Evolutionary conservation across 2,888 invertebrate genomes (phyloP), one percentile per base, ranked within the genome.

Genomic region (Embidobia sp.): DNA sequence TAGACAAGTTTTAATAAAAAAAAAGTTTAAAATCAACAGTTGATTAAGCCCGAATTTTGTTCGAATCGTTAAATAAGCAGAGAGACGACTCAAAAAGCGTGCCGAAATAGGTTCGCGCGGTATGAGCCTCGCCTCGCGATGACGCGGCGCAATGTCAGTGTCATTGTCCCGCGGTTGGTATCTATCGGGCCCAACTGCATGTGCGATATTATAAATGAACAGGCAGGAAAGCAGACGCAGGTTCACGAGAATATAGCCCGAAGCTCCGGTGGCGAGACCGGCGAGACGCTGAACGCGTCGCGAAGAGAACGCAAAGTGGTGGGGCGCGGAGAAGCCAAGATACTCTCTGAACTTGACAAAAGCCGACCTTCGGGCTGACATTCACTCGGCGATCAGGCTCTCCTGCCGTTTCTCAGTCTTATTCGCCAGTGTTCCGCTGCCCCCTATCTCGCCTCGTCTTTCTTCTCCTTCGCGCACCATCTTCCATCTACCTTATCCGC

Each of bases 351-450:
- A 84, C 83, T 87, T 87, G 88, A 89, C 88, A 89, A 89, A 89
- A 89, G 88, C 87, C 85, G 88, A 87, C 88, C 88, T 89, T 89
- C 88, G 85, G 73, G 84, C 88, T 88, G 88, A 88, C 88, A 88
- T 88, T 89, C 88, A 88, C 88, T 88, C 84, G 82, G 77, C 81
- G 82, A 66, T 44, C 53, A 27, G 46, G 5, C 46, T 37, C 55
- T 53, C 66, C 46, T 66, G 55, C 35, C 66, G 46, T 53, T 66
- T 46, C 53, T 53, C 46, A 33, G 66, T 66, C 66, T 35, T 46
- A 76, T 79, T 79, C 77, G 77, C 67, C 77, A 76, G 64, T 74
- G 73, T 78, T 53, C 64, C 69, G 67, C 55, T 48, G 59, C 33
- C 59, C 76, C 64, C 75, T 51, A 55, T 46, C 53, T 37, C 18